Evolutionary conservation across 2,797 vertebrate species (phyloP).

Genomic region (Tamandua tetradactyla): DNA sequence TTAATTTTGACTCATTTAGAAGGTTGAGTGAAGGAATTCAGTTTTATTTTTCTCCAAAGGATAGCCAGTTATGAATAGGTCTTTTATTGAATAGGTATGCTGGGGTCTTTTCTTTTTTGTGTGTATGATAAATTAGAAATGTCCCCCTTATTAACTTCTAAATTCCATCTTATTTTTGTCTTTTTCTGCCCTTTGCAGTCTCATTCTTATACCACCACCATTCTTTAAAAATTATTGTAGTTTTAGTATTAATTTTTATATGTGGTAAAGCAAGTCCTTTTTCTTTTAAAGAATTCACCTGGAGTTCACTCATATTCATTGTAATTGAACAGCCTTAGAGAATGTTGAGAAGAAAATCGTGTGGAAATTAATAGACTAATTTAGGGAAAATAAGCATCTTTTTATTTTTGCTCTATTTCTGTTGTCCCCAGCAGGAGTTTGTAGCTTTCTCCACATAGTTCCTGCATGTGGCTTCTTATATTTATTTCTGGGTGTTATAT

Average conservation of each 20-base stretch:
- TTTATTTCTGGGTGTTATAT: neutral
- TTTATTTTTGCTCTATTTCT: neutral
- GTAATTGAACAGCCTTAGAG: neutral
- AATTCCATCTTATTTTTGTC: neutral
- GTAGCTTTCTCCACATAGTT: neutral
- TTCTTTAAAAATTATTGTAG: neutral
- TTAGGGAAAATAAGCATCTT: neutral
- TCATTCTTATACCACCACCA: neutral
- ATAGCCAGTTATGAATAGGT: neutral
- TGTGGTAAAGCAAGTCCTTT: neutral
- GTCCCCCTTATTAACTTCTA: neutral
- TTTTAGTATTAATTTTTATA: neutral
- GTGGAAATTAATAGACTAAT: neutral
- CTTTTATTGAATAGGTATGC: neutral
- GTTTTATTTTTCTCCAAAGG: neutral
- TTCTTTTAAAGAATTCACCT: conserved; percentile 22
- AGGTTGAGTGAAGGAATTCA: neutral
- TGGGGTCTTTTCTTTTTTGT: too few relatives aligned
- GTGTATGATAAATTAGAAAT: conserved; percentile 22
- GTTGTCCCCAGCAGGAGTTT: neutral
- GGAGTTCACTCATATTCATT: neutral
- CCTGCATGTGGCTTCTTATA: neutral
- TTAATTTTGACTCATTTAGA: conserved; percentile 33
- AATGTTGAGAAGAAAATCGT: neutral
- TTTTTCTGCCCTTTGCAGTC: neutral